Evolutionary conservation across 2,113 vertebrate genomes (phyloP), one percentile per base, ranked within the genome.

Genomic region (Marmota monax): DNA sequence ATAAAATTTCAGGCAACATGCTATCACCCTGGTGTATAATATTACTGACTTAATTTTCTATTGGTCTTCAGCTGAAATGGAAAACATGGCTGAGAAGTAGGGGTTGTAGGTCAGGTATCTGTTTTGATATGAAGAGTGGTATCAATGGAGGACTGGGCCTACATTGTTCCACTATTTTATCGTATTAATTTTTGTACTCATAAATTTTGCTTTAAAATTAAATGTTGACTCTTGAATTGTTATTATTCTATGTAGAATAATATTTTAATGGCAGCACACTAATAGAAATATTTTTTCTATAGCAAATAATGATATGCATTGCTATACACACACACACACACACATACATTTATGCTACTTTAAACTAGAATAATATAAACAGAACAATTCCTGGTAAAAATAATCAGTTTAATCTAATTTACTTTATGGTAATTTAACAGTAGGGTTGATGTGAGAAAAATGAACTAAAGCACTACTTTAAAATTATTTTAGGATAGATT

Each of bases 141-240:
- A 6, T 10, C 78, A 53, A 12, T 4, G 13, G 2, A 45, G 4
- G 0, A 0, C 27, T 48, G 17, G 4, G 56, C 70, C 1, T 34
- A 72, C 5, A 88, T 7, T 39, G 10, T 48, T 72, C 18, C 76
- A 27, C n/a, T 48, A 61, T 32, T 94, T 83, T 56, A 13, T 34
- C 78, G 11, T 18, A 82, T 16, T 27, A 7, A 9, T 22, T 84
- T 69, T 88, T 90, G 4, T 5, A 74, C 11, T 53, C 20, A 27
- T 22, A 45, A 92, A 58, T 74, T 63, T 83, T 86, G 39, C 70
- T 69, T 86, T 92, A 78, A 76, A 84, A 77, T 92, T 86, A 69
- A 32, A 96, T 72, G 25, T 85, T 76, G 6, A 56, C 0, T 48
- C 1, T 67, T 92, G 0, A 79, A 78, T 78, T 69, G 88, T 90